phyloP scores from a whole-genome alignment of 2,797 vertebrate species.

The Enteromius mattozi region DNA sequence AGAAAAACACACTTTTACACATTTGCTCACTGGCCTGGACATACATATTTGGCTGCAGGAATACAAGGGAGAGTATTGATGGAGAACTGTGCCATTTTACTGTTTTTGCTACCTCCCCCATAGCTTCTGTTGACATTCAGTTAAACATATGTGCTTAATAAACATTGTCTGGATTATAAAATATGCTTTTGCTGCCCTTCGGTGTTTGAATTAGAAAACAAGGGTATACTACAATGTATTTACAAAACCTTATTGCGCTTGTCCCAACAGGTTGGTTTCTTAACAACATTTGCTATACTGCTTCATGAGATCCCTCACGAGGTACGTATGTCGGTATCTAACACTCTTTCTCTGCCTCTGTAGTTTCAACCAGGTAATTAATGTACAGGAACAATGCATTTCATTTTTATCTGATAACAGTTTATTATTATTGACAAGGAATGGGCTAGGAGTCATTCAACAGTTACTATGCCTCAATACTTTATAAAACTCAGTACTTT shows the following conservation, averaged over 20 bases:
- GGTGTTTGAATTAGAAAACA: not conserved
- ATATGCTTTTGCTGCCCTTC: not conserved
- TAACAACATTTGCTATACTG: constrained; percentile 95
- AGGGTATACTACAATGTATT: not conserved
- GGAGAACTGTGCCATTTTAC: constrained; percentile 25
- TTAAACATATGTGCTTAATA: constrained; percentile 34
- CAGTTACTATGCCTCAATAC: not conserved
- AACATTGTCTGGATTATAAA: not conserved
- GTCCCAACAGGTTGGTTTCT: constrained; percentile 87
- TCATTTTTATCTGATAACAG: not conserved
- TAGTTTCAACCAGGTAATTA: constrained; percentile 5
- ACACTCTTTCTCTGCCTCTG: not conserved
- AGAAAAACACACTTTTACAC: constrained; percentile 32
- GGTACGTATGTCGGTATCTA: constrained; percentile 76
- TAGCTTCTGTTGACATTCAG: constrained; percentile 44
- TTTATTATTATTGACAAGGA: not conserved
- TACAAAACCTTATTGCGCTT: not conserved
- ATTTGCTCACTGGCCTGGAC: constrained; percentile 44
- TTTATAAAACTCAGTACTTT: not conserved
- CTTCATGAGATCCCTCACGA: constrained; percentile 98
- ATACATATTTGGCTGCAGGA: constrained; percentile 17
- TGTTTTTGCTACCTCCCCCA: constrained; percentile 38
- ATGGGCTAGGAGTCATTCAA: not conserved
- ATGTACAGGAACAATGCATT: not conserved
- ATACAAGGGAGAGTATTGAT: constrained; percentile 25